These are phyloP conservation scores for Syrphus vitripennis DNA, from an alignment of 2,888 invertebrate genomes.

Conservation along the genomic window DNA sequence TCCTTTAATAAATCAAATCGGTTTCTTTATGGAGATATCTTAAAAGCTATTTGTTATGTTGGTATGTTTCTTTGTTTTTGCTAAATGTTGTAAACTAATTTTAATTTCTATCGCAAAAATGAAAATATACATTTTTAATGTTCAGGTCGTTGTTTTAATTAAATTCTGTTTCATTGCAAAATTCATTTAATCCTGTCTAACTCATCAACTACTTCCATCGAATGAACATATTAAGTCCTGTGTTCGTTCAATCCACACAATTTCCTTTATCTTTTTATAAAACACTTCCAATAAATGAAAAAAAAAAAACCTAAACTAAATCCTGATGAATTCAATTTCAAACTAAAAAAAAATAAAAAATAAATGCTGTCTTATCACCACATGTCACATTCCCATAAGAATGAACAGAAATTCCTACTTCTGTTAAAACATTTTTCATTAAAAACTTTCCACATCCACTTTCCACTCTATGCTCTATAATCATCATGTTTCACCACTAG, in stretches of 20 bases:
- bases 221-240: not conserved
- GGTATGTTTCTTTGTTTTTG: too few species aligned
- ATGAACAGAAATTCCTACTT: slow-evolving; percentile 13
- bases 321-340: not conserved
- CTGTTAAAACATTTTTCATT: slow-evolving; percentile 51
- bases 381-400: slow-evolving; percentile 28
- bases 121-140: too few species aligned
- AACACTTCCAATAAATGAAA: not conserved
- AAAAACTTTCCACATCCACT: slow-evolving; percentile 34
- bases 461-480: not conserved
- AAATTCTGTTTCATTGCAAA: not conserved
- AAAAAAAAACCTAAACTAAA: not conserved
- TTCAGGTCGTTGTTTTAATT: too few species aligned
- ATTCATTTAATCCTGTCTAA: not conserved
- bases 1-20: too few species aligned
- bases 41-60: too few species aligned
- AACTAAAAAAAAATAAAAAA: not conserved
- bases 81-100: too few species aligned
- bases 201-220: not conserved
- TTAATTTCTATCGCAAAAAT: too few species aligned
- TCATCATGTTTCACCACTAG: slow-evolving; percentile 13
- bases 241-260: not conserved
- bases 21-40: too few species aligned
- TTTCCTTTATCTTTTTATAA: not conserved
- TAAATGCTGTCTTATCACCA: slow-evolving; percentile 11